Conservation (phyloP, 2,113 vertebrate genomes). For the Neopipo cinnamomea region DNA sequence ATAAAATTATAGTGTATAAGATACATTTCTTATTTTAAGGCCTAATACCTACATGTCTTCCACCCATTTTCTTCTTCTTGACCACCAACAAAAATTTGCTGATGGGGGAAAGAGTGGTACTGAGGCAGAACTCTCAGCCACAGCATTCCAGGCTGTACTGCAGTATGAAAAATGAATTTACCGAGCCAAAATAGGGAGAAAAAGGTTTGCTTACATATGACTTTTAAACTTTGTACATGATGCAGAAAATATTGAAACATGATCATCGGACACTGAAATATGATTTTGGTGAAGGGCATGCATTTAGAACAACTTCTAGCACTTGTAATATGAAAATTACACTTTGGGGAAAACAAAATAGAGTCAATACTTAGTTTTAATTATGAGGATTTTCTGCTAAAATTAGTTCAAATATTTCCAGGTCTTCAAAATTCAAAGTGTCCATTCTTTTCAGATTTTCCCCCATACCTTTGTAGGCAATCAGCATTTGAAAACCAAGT, state of each 20-base stretch:
- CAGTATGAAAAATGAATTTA: background rate
- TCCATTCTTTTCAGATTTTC: background rate
- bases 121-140: background rate
- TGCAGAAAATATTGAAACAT: background rate
- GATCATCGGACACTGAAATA: background rate
- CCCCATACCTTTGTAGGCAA: background rate
- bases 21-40: background rate
- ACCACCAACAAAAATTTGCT: background rate
- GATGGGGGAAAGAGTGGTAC: background rate
- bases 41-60: background rate
- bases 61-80: background rate
- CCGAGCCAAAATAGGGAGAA: background rate
- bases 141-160: fast-evolving
- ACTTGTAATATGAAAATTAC: background rate
- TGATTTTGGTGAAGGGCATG: background rate
- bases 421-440: background rate
- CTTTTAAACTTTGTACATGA: background rate
- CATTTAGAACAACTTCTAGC: background rate
- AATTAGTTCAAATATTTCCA: background rate
- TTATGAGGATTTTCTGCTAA: background rate
- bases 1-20: background rate
- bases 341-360: background rate
- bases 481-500: background rate
- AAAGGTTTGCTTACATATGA: background rate
- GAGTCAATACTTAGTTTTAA: background rate